Conservation (phyloP, 2,113 vertebrate genomes). For the Brienomyrus brachyistius region DNA sequence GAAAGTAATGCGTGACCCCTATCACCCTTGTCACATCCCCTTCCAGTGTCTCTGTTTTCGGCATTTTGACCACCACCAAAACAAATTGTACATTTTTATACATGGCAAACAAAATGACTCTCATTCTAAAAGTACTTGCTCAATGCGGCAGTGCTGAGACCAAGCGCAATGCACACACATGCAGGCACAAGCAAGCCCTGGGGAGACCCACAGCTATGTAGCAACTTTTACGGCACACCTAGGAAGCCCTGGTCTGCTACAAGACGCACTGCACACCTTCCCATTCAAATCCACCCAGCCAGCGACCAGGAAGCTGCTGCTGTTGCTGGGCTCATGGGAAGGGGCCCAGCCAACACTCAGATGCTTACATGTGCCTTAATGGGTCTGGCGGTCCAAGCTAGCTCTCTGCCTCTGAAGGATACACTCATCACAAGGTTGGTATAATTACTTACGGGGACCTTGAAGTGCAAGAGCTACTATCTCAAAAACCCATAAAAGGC, state of each 20-base stretch:
- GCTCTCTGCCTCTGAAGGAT: not conserved
- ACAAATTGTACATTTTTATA: not conserved
- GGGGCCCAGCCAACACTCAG: not conserved
- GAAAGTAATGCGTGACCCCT: not conserved
- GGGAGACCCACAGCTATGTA: not conserved
- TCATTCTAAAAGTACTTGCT: not conserved
- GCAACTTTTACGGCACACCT: not conserved
- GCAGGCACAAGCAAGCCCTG: not conserved
- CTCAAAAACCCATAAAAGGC: slow-evolving; percentile 26
- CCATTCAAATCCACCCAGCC: not conserved
- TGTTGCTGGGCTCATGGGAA: not conserved
- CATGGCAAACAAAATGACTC: not conserved
- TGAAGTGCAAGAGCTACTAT: not conserved
- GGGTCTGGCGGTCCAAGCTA: not conserved
- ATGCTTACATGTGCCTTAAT: not conserved
- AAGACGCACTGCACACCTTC: not conserved
- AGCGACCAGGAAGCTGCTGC: slow-evolving; percentile 7
- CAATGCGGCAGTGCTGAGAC: not conserved
- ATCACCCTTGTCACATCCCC: not conserved
- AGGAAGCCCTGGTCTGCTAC: not conserved
- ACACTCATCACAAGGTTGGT: not conserved
- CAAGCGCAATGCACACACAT: not conserved
- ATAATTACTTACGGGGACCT: slow-evolving; percentile 18
- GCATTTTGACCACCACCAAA: too few relatives aligned
- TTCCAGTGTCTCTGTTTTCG: not conserved